Evolutionary conservation across 2,888 invertebrate genomes (phyloP), one percentile per base, ranked within the genome.

Genomic region (Cephus runcator): DNA sequence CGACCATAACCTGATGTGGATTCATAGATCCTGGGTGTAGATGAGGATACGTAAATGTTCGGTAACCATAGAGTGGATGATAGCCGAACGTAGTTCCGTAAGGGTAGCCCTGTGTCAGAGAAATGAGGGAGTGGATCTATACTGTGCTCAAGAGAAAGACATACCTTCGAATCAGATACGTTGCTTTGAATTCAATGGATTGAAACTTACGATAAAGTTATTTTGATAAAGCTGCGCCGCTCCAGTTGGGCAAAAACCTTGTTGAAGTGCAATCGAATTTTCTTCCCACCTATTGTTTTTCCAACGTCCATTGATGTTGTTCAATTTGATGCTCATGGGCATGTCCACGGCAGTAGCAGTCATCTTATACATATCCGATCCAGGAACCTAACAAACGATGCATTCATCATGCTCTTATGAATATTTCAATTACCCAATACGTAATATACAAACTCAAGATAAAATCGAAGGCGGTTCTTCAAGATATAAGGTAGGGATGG

Each of bases 161-260:
- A 36, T 4, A 12, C 36, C 36, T 36, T 12, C 36, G 36, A 36
- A 12, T 36, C 36, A 4, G 36, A 36, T 36, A 36, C 36, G 36
- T 40, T 40, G 4, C 40, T 40, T 40, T 40, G 1, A 40, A 40
- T 40, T 40, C 0, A 15, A 12, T 40, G 4, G 40, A 40, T 69
- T 33, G 12, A 69, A 12, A 69, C 86, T 86, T 81, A 89, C 89
- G 12, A 84, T 34, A 76, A 88, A 88, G 80, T 87, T 87, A 56
- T 82, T 80, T 6, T 87, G 78, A 75, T 87, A 88, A 69, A 85
- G 83, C 77, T 85, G 81, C 3, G 85, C 78, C 12, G 69, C 76
- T 87, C 80, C 11, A 86, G 76, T 81, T 15, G 86, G 79, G 78
- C 84, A 87, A 15, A 85, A 82, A 33, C 80, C 76, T 73, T 85